Percentiles rank a stretch among this genome's conserved stretches.
These are phyloP conservation scores for Agriopis aurantiaria DNA, from an alignment of 2,888 invertebrate species.

Conservation along the genomic window DNA sequence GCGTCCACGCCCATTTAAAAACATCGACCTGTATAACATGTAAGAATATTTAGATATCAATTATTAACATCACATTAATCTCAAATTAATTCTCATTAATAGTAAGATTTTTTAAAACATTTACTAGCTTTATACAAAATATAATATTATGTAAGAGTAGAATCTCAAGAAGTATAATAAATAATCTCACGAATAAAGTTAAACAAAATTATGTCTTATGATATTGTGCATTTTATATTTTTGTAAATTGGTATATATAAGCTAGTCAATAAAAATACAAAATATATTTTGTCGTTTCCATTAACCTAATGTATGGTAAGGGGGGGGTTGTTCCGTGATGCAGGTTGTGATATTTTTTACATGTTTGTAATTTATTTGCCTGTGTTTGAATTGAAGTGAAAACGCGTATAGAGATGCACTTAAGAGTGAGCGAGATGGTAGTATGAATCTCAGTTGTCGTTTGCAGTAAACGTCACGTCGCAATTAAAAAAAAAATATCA, in stretches of 20 bases:
- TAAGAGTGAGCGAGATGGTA: too few species aligned
- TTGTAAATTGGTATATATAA: slow-evolving; percentile 71
- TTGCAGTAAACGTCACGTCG: too few species aligned
- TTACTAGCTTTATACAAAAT: slow-evolving; percentile 44
- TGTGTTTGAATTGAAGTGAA: too few species aligned
- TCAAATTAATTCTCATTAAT: slow-evolving; percentile 37
- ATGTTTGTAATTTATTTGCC: too few species aligned
- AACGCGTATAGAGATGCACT: too few species aligned
- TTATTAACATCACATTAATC: slow-evolving; percentile 61
- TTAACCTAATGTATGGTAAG: not conserved
- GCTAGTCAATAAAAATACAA: slow-evolving; percentile 75
- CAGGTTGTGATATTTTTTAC: not conserved
- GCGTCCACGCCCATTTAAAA: too few species aligned
- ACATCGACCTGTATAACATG: not conserved
- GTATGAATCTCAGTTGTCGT: too few species aligned
- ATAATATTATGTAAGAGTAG: slow-evolving; percentile 20
- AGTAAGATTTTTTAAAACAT: slow-evolving; percentile 42
- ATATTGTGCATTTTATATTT: slow-evolving; percentile 67
- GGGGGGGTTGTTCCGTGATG: not conserved
- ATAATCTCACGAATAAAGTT: slow-evolving; percentile 26
- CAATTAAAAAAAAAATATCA: too few species aligned
- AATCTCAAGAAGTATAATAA: slow-evolving; percentile 11
- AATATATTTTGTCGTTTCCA: slow-evolving; percentile 44
- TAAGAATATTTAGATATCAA: slow-evolving; percentile 46
- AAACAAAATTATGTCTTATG: slow-evolving; percentile 20